Evolutionary conservation across 2,888 invertebrate species (phyloP), one percentile per base, ranked within the genome.

Genomic region (Cataglyphis rosenhaueri): DNA sequence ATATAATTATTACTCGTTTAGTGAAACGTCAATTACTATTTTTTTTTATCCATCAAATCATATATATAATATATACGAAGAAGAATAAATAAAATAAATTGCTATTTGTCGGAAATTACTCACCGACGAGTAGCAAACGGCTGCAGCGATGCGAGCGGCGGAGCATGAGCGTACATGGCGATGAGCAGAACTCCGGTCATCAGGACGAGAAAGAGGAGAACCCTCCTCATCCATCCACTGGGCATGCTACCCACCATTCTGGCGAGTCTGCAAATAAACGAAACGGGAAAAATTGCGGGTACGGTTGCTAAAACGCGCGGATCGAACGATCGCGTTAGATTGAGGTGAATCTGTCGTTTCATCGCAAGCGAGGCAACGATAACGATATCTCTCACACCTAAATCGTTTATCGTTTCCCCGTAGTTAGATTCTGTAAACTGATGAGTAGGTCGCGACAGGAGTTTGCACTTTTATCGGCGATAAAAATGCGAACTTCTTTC

Each of bases 151-250:
- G 91, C 94, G 55, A 94, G 94, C 9, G 94, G 94, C 62, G 94
- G 94, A 74, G 94, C 92, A 86, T 94, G 93, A 55, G 94, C 93
- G 92, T 95, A 95, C 93, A 95, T 95, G 82, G 95, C 95, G 86
- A 95, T 94, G 88, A 95, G 94, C 73, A 95, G 93, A 73, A 95
- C 94, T 79, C 95, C 94, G 85, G 95, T 95, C 90, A 95, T 93
- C 86, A 95, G 91, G 88, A 95, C 95, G 83, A 95, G 96, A 89
- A 95, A 94, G 93, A 95, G 95, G 94, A 95, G 95, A 93, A 93
- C 95, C 92, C 95, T 95, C 94, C 95, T 95, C 93, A 95, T 94
- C 93, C 95, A 95, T 90, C 95, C 96, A 94, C 95, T 95, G 91
- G 95, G 95, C 94, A 95, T 94, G 90, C 93, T 93, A 93, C 95